Evolutionary conservation across 2,797 vertebrate genomes (phyloP).

Genomic region (Sylvia borin): DNA sequence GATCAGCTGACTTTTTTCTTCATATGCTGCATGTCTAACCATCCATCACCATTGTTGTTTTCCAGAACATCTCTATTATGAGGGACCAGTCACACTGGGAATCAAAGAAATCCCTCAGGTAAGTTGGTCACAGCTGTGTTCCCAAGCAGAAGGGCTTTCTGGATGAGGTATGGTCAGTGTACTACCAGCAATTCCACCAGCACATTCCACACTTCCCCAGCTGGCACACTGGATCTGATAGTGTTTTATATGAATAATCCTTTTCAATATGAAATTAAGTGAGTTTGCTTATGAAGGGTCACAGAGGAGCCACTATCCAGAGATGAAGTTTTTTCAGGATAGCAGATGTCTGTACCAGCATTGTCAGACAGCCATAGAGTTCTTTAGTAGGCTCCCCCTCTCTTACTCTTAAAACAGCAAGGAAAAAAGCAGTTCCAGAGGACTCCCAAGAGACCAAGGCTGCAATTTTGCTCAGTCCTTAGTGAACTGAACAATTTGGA

Average conservation of each 20-base stretch:
- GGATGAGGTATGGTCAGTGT: not conserved
- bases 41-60: not conserved
- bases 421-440: not conserved
- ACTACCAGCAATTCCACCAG: not conserved
- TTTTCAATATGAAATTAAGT: not conserved
- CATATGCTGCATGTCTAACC: not conserved
- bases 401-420: not conserved
- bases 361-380: not conserved
- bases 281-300: not conserved
- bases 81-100: constrained; percentile 64
- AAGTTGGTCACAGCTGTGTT: constrained; percentile 1
- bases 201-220: not conserved
- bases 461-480: not conserved
- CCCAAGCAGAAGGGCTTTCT: not conserved
- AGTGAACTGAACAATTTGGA: not conserved
- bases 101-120: constrained; percentile 68
- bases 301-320: not conserved
- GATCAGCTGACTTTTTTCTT: not conserved
- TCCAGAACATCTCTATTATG: constrained; percentile 75
- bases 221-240: not conserved
- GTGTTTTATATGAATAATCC: not conserved
- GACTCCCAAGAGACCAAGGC: not conserved
- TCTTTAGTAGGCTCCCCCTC: not conserved
- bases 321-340: not conserved
- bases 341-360: not conserved